These are phyloP conservation scores for Solea senegalensis DNA, from an alignment of 2,113 vertebrate species.

Conservation along the genomic window DNA sequence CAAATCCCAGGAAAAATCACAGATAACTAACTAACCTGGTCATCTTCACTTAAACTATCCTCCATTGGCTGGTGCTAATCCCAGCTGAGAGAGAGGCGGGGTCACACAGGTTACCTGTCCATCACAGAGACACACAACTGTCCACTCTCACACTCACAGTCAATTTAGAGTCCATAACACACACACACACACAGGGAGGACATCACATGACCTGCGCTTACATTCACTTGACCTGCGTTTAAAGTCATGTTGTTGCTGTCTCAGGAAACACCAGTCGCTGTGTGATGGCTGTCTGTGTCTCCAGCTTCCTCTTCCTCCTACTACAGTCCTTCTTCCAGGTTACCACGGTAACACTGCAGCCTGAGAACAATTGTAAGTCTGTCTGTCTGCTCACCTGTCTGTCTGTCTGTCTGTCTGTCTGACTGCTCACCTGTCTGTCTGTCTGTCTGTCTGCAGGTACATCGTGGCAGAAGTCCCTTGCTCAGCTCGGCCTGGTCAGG, in stretches of 20 bases:
- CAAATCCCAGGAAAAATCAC: too few relatives aligned
- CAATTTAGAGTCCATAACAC: too few relatives aligned
- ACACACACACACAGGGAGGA: too few relatives aligned
- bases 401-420: background rate
- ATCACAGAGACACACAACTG: too few relatives aligned
- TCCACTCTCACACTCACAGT: too few relatives aligned
- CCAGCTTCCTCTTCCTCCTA: conserved; percentile 90
- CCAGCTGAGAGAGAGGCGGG: too few relatives aligned
- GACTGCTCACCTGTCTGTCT: background rate
- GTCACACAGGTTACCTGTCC: too few relatives aligned
- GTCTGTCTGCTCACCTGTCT: conserved; percentile 6
- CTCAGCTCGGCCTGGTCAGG: conserved; percentile 66
- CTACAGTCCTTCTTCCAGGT: conserved; percentile 92
- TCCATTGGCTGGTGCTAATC: too few relatives aligned
- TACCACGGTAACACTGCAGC: conserved; percentile 76
- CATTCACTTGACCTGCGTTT: too few relatives aligned
- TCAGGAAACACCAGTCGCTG: conserved; percentile 88
- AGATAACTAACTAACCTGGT: too few relatives aligned
- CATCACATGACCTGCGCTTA: too few relatives aligned
- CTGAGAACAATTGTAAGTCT: conserved; percentile 90
- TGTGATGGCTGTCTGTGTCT: conserved; percentile 88
- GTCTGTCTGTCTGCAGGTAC: conserved; percentile 49
- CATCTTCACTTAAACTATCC: too few relatives aligned
- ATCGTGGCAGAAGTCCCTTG: conserved; percentile 51
- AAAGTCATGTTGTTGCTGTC: conserved; percentile 10